Conservation (phyloP, 2,113 vertebrate species). For the Casuarius casuarius region DNA sequence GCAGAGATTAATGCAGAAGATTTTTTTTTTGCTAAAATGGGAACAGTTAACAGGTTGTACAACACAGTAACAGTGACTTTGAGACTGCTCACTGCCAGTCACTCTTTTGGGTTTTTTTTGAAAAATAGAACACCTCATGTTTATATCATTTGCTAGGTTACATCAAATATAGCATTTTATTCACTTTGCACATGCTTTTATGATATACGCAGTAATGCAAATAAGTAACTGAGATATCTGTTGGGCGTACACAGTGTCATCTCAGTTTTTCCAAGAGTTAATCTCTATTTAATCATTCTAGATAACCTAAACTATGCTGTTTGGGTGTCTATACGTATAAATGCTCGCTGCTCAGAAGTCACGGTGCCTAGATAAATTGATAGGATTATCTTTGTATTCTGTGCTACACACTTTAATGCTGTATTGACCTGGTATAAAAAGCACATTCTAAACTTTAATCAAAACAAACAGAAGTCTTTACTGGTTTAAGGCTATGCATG, state of each 20-base stretch:
- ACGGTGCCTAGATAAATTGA: background rate
- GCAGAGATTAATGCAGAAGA: background rate
- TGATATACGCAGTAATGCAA: background rate
- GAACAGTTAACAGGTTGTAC: background rate
- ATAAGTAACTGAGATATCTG: background rate
- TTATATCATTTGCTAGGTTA: background rate
- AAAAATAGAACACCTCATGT: background rate
- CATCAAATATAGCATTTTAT: background rate
- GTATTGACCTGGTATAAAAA: background rate
- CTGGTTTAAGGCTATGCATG: background rate
- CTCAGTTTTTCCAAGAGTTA: background rate
- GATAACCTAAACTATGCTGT: too few relatives aligned
- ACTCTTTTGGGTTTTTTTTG: background rate
- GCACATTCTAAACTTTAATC: background rate
- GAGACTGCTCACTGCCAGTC: background rate
- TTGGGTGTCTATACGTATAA: accelerated
- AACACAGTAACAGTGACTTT: accelerated
- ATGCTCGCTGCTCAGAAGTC: background rate
- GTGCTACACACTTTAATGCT: background rate
- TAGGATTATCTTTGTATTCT: background rate
- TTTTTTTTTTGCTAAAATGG: background rate
- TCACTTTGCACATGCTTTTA: background rate
- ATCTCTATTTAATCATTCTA: background rate
- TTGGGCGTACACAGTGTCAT: background rate
- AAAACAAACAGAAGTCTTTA: background rate